Percentiles rank a stretch among this genome's conserved stretches.
phyloP scores from a whole-genome alignment of 1,140 invertebrate species.

The Drosophila arizonae region DNA sequence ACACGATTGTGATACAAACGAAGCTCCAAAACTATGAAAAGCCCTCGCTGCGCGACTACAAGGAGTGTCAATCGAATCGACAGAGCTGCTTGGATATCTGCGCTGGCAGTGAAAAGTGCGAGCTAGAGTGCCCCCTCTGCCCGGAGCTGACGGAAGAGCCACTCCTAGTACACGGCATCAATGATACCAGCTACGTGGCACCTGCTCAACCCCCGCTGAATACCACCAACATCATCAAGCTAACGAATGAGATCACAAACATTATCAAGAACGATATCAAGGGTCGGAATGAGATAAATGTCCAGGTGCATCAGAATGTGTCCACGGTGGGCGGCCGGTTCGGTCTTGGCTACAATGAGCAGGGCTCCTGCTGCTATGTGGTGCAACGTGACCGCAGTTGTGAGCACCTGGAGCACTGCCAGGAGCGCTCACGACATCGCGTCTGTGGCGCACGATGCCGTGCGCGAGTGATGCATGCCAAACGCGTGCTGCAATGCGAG shows the following conservation, averaged over 20 bases:
- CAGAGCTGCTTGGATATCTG: conserved; percentile 49
- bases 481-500: conserved; percentile 54
- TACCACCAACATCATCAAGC: conserved; percentile 69
- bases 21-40: conserved; percentile 68
- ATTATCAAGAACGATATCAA: conserved; percentile 62
- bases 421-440: conserved; percentile 45
- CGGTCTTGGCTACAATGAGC: conserved; percentile 67
- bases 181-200: conserved; percentile 56
- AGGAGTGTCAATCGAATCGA: conserved; percentile 60
- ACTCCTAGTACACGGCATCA: conserved; percentile 69
- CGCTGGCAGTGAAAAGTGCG: conserved; percentile 24
- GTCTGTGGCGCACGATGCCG: conserved; percentile 67
- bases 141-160: conserved; percentile 62
- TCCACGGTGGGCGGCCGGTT: conserved; percentile 70
- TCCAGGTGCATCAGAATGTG: conserved; percentile 65
- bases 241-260: conserved; percentile 74
- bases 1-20: conserved; percentile 66
- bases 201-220: conserved; percentile 42
- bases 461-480: conserved; percentile 66
- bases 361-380: conserved; percentile 68
- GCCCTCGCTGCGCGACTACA: conserved; percentile 64
- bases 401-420: conserved; percentile 38
- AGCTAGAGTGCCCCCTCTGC: conserved; percentile 58
- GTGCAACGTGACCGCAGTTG: conserved; percentile 46
- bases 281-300: conserved; percentile 56